phyloP scores from a whole-genome alignment of 2,888 invertebrate genomes.

The Agonopterix subpropinquella region DNA sequence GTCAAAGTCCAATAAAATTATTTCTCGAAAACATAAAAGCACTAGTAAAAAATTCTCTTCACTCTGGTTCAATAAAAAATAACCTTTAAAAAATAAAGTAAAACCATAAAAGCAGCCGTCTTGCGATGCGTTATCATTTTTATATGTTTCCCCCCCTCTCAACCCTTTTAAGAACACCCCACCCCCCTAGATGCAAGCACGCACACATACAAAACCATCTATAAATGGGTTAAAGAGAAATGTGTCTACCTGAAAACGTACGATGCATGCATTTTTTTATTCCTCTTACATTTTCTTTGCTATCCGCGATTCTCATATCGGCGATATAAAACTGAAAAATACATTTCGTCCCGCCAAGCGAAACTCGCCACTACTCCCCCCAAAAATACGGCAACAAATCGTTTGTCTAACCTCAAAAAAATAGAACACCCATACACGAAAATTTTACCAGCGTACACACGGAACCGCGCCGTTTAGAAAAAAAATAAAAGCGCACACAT shows the following conservation, averaged over 20 bases:
- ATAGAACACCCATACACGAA: constrained; percentile 60
- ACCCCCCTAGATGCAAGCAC: constrained; percentile 45
- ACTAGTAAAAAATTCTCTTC: constrained; percentile 5
- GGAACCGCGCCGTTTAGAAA: constrained; percentile 61
- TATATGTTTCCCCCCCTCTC: constrained; percentile 61
- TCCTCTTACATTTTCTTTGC: constrained; percentile 72
- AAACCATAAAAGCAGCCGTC: constrained; percentile 75
- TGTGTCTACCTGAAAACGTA: constrained; percentile 76
- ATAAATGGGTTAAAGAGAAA: constrained; percentile 76
- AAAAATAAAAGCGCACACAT: constrained; percentile 69
- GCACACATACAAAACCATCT: constrained; percentile 53
- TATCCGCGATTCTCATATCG: constrained; percentile 75
- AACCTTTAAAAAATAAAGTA: constrained; percentile 71
- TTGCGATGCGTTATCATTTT: constrained; percentile 76
- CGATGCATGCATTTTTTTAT: constrained; percentile 71
- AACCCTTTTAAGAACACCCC: constrained; percentile 41
- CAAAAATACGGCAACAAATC: constrained; percentile 26
- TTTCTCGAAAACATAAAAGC: background rate
- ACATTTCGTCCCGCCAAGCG: constrained; percentile 44
- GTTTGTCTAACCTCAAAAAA: constrained; percentile 34
- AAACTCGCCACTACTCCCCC: constrained; percentile 24
- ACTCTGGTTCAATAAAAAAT: constrained; percentile 57
- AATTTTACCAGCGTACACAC: constrained; percentile 46
- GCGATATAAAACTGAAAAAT: constrained; percentile 76
- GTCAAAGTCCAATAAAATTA: background rate